These are phyloP conservation scores for Coilia nasus DNA, from an alignment of 2,797 vertebrate species.

Conservation along the genomic window DNA sequence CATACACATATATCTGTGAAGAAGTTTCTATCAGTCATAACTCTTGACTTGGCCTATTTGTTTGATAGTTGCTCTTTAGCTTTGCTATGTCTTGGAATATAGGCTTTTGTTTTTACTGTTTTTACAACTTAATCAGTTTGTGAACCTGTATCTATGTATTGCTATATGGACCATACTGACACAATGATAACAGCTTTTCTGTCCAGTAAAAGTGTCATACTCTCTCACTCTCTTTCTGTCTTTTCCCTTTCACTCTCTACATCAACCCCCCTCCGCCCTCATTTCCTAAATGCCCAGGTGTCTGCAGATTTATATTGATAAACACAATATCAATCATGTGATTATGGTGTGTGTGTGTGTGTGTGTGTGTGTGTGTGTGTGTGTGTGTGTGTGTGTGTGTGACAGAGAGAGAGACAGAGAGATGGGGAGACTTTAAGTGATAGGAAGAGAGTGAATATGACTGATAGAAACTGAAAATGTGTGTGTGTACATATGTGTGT, in stretches of 20 bases:
- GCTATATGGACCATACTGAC: not conserved
- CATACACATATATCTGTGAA: not conserved
- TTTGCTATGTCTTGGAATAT: not conserved
- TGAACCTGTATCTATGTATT: not conserved
- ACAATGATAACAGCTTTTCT: not conserved
- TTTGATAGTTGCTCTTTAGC: not conserved
- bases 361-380: not conserved
- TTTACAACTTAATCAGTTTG: not conserved
- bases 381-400: not conserved
- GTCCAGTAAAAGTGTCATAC: not conserved
- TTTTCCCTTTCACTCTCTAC: not conserved
- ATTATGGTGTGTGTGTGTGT: constrained; percentile 4
- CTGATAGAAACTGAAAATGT: not conserved
- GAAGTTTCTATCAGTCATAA: not conserved
- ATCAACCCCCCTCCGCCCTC: not conserved
- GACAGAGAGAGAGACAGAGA: not conserved
- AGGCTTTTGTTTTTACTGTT: not conserved
- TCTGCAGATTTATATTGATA: constrained; percentile 18
- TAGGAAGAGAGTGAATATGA: too few relatives aligned
- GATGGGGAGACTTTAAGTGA: too few relatives aligned
- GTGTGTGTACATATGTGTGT: not conserved
- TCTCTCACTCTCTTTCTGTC: not conserved
- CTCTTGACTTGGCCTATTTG: not conserved
- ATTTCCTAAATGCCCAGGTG: not conserved
- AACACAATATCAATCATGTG: constrained; percentile 5